Conservation (phyloP, 2,888 invertebrate species). For the Lamellibrachia satsuma region DNA sequence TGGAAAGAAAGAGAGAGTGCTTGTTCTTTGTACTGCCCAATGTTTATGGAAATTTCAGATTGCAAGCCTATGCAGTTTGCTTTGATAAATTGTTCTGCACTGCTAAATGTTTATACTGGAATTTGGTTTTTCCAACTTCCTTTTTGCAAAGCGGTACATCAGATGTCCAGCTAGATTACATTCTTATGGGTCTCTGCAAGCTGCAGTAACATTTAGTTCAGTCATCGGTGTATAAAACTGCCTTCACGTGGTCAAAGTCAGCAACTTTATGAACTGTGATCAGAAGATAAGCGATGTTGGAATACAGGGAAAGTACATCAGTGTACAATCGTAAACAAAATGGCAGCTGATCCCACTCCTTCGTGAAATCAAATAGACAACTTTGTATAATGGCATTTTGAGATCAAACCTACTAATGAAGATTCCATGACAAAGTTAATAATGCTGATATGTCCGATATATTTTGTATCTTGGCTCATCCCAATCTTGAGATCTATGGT, state of each 20-base stretch:
- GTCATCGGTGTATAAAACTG: too few relatives aligned
- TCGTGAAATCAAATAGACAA: too few relatives aligned
- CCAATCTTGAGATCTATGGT: neutral
- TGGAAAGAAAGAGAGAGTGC: neutral
- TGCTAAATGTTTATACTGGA: neutral
- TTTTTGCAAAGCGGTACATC: neutral
- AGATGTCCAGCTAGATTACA: neutral
- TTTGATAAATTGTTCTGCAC: neutral
- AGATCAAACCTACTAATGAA: neutral
- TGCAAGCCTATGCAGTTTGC: neutral
- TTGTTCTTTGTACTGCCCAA: neutral
- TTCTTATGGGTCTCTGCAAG: neutral
- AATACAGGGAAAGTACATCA: too few relatives aligned
- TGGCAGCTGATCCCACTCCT: too few relatives aligned
- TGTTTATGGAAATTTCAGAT: neutral
- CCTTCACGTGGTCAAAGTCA: too few relatives aligned
- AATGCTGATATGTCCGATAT: neutral
- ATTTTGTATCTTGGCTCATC: neutral
- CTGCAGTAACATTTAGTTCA: too few relatives aligned
- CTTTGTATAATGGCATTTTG: too few relatives aligned
- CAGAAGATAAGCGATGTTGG: too few relatives aligned
- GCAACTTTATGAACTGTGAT: too few relatives aligned
- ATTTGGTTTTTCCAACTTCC: neutral
- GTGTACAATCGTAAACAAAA: too few relatives aligned
- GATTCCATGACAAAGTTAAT: neutral